Base-by-base conservation (phyloP, 2,797 vertebrate species). In the Pelobates cultripes region DNA sequence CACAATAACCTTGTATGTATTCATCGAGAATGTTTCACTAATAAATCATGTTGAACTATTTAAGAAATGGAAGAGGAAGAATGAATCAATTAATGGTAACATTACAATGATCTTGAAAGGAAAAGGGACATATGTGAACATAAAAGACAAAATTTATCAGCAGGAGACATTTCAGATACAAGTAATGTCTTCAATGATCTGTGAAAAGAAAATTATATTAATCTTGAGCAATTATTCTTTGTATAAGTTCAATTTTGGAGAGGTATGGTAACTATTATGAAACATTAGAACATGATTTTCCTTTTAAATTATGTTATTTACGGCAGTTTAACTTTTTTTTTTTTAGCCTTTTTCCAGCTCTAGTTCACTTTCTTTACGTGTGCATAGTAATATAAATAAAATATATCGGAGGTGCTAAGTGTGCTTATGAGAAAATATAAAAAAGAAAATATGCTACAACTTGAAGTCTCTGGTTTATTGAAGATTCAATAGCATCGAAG, bases 21-120 rank as follows among this genome's bases (percentile, higher is more conserved):
- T 73, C 70, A 69, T n/a, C 8, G 17, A 53, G 61, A 72, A n/a
- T 40, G 4, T 8, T 12, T 51, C 40, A 17, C 69, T 64, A 73
- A 78, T 82, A 82, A 78, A 82, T 82, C 75, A 78, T 43, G 68
- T 17, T 44, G 42, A 61, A 69, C 75, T 73, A 69, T 82, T 78
- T 72, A 55, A 82, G 74, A 64, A 77, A 45, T 51, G 66, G 42
- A n/a, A 43, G 71, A 64, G 57, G 67, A 76, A 63, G 68, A 67
- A 77, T 66, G 74, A 77, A 64, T 78, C 75, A 77, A 73, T 82
- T 82, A 82, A 68, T 57, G 45, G 70, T 73, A 82, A 77, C 81
- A 73, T 82, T 78, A 69, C 43, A 73, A 73, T 82, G 81, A 82
- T 82, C 75, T 82, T 82, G 75, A 82, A 79, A 63, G 17, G 17